These are phyloP conservation scores for Halyomorpha halys DNA, from an alignment of 1,140 invertebrate species.

Conservation along the genomic window DNA sequence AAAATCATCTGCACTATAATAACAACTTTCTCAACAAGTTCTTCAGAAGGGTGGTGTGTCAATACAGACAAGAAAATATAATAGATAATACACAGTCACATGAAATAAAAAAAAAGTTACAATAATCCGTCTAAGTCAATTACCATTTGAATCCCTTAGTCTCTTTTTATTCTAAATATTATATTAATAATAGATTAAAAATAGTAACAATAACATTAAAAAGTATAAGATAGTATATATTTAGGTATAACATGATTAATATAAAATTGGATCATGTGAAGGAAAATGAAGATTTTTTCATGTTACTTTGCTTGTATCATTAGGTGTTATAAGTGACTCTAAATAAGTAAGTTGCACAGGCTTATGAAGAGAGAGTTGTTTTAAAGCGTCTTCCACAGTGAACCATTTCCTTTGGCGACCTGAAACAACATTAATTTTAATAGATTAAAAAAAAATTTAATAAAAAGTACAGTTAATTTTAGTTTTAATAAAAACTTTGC, in stretches of 20 bases:
- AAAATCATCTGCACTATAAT: not conserved
- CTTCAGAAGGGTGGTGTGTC: not conserved
- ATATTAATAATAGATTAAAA: conserved; percentile 4
- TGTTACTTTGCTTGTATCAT: conserved; percentile 2
- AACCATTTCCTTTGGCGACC: conserved; percentile 88
- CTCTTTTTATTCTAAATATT: not conserved
- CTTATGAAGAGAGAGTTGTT: conserved; percentile 77
- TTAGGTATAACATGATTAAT: conserved; percentile 10
- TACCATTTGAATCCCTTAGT: conserved; percentile 4
- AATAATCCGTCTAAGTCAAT: conserved; percentile 1
- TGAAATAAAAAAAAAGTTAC: not conserved
- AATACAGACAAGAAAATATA: conserved; percentile 1
- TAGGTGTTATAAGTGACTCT: conserved; percentile 37
- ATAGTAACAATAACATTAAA: conserved; percentile 10
- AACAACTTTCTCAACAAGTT: not conserved
- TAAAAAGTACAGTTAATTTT: too few species aligned
- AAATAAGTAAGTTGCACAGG: conserved; percentile 81
- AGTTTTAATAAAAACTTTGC: too few species aligned
- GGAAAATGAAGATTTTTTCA: conserved; percentile 2
- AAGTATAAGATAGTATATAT: conserved; percentile 11
- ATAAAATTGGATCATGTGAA: conserved; percentile 13
- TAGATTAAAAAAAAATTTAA: too few species aligned
- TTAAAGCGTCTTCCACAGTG: conserved; percentile 72
- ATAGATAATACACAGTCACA: conserved; percentile 2
- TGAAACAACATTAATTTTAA: too few species aligned